Conservation (phyloP, 2,888 invertebrate genomes). For the Drosophila yooni region DNA sequence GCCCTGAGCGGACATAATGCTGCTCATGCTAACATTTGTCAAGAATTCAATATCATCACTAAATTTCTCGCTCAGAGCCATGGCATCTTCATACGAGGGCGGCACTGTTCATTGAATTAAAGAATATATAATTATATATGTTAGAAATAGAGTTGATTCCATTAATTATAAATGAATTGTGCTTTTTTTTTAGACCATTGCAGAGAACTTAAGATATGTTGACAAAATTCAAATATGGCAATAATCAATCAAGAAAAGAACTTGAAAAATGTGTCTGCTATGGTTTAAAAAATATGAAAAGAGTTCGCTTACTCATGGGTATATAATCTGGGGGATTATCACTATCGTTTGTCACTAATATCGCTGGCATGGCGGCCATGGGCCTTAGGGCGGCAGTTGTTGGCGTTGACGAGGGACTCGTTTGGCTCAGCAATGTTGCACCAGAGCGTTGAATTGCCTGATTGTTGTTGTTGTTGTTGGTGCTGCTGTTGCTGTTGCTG, state of each 20-base stretch:
- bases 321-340: slow-evolving; percentile 84
- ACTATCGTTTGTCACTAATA: slow-evolving; percentile 77
- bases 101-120: slow-evolving; percentile 75
- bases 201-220: neutral
- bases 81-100: slow-evolving; percentile 84
- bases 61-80: slow-evolving; percentile 84
- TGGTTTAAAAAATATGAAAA: neutral
- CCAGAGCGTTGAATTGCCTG: slow-evolving; percentile 52
- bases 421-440: slow-evolving; percentile 65
- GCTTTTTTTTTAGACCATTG: neutral
- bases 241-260: neutral
- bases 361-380: slow-evolving; percentile 69
- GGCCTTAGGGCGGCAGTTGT: slow-evolving; percentile 74
- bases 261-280: neutral
- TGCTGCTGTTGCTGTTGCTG: slow-evolving; percentile 38
- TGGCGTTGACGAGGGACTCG: slow-evolving; percentile 65
- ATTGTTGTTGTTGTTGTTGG: slow-evolving; percentile 50
- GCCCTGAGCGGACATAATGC: slow-evolving; percentile 80
- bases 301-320: slow-evolving; percentile 78
- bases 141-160: neutral
- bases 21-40: slow-evolving; percentile 83
- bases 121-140: neutral
- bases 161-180: neutral
- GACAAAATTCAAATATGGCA: neutral
- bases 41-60: slow-evolving; percentile 83